Percentiles rank a stretch among this genome's conserved stretches.
phyloP scores from a whole-genome alignment of 2,797 vertebrate genomes.

The Halcyon leucocephala region DNA sequence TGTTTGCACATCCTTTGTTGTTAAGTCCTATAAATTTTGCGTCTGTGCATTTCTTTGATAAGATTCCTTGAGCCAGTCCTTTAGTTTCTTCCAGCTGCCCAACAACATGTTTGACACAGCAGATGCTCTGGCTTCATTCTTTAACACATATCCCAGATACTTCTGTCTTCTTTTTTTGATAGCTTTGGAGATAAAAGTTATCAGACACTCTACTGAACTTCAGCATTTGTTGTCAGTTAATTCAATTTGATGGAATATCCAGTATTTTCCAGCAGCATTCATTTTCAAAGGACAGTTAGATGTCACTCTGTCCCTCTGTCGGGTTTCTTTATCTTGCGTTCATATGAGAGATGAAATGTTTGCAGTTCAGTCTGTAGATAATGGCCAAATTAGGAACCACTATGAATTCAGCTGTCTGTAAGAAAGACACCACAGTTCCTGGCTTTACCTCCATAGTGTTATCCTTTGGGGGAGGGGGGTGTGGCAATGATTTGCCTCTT shows the following conservation, averaged over 20 bases:
- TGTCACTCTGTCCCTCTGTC: neutral
- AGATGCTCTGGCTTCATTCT: conserved; percentile 8
- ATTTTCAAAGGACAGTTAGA: neutral
- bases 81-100: conserved; percentile 3
- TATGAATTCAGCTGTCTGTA: neutral
- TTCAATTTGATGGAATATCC: neutral
- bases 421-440: neutral
- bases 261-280: neutral
- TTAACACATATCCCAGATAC: neutral
- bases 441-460: neutral
- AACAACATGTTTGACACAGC: neutral
- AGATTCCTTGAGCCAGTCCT: neutral
- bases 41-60: neutral
- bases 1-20: neutral
- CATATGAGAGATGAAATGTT: neutral
- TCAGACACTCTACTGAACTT: neutral
- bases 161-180: neutral
- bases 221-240: neutral
- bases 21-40: neutral
- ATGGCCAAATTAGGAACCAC: neutral
- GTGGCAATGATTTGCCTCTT: neutral
- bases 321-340: neutral
- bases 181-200: neutral
- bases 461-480: neutral
- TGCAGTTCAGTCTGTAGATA: neutral